These are phyloP conservation scores for Sipunculus nudus DNA, from an alignment of 2,888 invertebrate genomes.

Conservation along the genomic window DNA sequence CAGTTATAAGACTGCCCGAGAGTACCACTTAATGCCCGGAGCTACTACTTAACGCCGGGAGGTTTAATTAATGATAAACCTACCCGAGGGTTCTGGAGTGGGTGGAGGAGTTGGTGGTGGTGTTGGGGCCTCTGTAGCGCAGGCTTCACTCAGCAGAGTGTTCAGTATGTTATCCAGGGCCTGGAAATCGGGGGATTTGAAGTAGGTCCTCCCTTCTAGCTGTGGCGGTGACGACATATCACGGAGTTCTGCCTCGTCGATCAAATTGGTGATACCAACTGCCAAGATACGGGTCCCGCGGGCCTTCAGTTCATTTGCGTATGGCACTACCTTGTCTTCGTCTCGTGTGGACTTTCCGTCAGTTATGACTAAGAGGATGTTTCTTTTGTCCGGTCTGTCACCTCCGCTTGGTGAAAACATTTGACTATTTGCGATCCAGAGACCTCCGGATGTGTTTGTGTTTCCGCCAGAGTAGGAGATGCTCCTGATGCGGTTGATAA, in stretches of 20 bases:
- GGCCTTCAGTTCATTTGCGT: neutral
- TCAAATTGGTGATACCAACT: constrained; percentile 19
- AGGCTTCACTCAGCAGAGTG: constrained; percentile 26
- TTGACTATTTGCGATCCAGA: too few species aligned
- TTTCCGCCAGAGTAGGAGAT: constrained; percentile 17
- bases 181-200: constrained; percentile 30
- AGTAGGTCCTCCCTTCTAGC: constrained; percentile 22
- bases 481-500: too few species aligned
- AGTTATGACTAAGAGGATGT: constrained; percentile 17
- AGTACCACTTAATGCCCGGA: too few species aligned
- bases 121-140: constrained; percentile 16
- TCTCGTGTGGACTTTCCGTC: constrained; percentile 13
- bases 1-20: too few species aligned
- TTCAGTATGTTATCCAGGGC: constrained; percentile 16
- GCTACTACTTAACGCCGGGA: too few species aligned
- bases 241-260: constrained; percentile 25
- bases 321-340: neutral
- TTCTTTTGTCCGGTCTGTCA: too few species aligned
- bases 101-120: constrained; percentile 8
- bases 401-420: constrained; percentile 10
- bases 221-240: constrained; percentile 31
- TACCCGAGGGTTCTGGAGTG: constrained; percentile 13
- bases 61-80: too few species aligned
- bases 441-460: constrained; percentile 28
- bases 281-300: constrained; percentile 7